Evolutionary conservation across 2,797 vertebrate species (phyloP).

Genomic region (Ptychobarbus kaznakovi): DNA sequence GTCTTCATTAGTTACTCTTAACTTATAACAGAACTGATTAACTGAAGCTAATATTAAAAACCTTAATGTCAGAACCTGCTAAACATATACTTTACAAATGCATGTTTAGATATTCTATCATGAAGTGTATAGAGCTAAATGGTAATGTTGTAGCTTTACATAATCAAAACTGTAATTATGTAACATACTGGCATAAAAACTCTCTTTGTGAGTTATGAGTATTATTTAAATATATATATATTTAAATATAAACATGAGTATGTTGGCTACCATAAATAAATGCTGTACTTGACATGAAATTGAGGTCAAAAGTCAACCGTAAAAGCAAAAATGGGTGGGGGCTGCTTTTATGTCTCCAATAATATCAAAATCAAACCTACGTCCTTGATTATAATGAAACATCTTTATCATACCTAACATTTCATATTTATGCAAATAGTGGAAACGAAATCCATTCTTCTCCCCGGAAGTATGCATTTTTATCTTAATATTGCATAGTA

Average conservation of each 20-base stretch:
- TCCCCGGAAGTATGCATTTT: neutral
- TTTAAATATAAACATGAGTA: too few species aligned
- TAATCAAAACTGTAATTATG: neutral
- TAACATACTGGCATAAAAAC: neutral
- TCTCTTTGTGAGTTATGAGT: neutral
- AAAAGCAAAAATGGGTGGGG: neutral
- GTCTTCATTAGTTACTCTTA: neutral
- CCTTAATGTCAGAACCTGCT: too few species aligned
- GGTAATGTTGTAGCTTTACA: neutral
- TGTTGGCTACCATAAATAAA: neutral
- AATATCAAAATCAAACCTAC: neutral
- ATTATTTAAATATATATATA: too few species aligned
- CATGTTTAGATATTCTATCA: too few species aligned
- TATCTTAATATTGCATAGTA: neutral
- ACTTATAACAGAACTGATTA: too few species aligned
- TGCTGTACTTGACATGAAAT: neutral
- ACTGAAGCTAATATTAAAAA: too few species aligned
- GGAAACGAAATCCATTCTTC: neutral
- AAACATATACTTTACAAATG: too few species aligned
- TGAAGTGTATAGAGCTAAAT: neutral
- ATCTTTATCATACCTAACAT: neutral
- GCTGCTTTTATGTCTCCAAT: neutral
- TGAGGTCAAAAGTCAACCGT: neutral
- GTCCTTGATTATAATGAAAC: neutral
- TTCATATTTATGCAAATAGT: conserved; percentile 5